Conservation (phyloP, 1,140 invertebrate species). For the Danaus plexippus region DNA sequence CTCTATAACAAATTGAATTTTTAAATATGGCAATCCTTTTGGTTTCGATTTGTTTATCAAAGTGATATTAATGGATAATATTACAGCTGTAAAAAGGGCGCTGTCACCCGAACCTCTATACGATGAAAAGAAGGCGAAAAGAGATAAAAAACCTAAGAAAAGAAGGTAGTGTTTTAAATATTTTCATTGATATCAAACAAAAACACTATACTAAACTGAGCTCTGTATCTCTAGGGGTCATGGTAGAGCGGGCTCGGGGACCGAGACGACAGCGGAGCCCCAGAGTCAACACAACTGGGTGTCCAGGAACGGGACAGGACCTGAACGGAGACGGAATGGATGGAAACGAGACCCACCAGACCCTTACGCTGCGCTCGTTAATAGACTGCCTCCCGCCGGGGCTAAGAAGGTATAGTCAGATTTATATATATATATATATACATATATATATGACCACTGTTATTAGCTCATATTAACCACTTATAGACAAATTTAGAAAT, state of each 20-base stretch:
- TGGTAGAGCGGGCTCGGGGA: constrained; percentile 47
- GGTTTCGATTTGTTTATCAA: too few species aligned
- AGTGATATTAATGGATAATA: constrained; percentile 6
- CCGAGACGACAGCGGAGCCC: constrained; percentile 28
- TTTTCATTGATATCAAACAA: not conserved
- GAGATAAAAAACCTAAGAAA: constrained; percentile 64
- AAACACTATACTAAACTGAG: not conserved
- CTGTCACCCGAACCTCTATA: constrained; percentile 34
- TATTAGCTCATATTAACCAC: too few species aligned
- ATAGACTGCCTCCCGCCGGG: constrained; percentile 45
- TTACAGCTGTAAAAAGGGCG: constrained; percentile 53
- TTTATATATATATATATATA: too few species aligned
- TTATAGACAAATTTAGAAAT: too few species aligned
- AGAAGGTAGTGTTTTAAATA: constrained; percentile 38
- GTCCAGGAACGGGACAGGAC: constrained; percentile 39
- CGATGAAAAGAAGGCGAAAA: constrained; percentile 62
- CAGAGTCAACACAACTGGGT: constrained; percentile 22
- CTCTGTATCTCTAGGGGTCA: constrained; percentile 35
- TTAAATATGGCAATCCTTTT: constrained; percentile 3
- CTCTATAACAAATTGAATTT: not conserved
- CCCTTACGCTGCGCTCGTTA: constrained; percentile 47
- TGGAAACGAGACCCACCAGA: constrained; percentile 34
- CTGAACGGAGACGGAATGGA: constrained; percentile 40
- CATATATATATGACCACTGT: too few species aligned
- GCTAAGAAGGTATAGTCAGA: constrained; percentile 45